Base-by-base conservation (phyloP, 2,888 invertebrate species). In the Aphodius sticticus region DNA sequence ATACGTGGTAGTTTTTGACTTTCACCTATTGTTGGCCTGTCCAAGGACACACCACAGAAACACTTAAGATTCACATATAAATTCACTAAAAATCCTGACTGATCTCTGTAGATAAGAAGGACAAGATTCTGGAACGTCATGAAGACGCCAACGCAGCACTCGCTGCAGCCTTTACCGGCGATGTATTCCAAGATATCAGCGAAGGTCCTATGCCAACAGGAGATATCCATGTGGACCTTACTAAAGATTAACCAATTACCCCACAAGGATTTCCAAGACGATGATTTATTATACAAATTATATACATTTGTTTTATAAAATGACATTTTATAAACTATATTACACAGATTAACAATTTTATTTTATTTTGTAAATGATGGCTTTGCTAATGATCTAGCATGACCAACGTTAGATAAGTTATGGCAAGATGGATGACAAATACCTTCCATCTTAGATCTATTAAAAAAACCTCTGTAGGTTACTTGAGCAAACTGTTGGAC, bases 61-160 rank as follows among this genome's bases (percentile, higher is more conserved):
- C 12, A 16, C 26, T 12, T 16, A 14, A 53, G 16, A 16, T 9
- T n/a, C 12, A 69, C 69, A 16, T 69, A 76, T 2, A 69, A 6
- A 16, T 69, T 12, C n/a, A 16, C 2, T 53, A 53, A 53, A 12
- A 53, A 53, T 2, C 53, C 6, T 53, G 53, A 53, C 53, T 12
- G 9, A 53, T 53, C 36, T 16, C 16, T 12, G 14, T 14, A 77
- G 70, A 69, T 38, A 26, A 75, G 53, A 69, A 53, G 37, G 9
- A 37, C 15, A 75, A 69, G 9, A 14, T n/a, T 14, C 69, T 78
- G 78, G 74, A 53, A 53, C 53, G 53, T 12, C 1, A n/a, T 9
- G 78, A 78, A 4, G 82, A 82, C 80, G 81, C 81, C 0, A 81
- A 77, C 71, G 81, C 79, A 14, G 75, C 76, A 37, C 78, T 82